phyloP scores from a whole-genome alignment of 1,140 invertebrate genomes.

The Plectrocnemia conspersa region DNA sequence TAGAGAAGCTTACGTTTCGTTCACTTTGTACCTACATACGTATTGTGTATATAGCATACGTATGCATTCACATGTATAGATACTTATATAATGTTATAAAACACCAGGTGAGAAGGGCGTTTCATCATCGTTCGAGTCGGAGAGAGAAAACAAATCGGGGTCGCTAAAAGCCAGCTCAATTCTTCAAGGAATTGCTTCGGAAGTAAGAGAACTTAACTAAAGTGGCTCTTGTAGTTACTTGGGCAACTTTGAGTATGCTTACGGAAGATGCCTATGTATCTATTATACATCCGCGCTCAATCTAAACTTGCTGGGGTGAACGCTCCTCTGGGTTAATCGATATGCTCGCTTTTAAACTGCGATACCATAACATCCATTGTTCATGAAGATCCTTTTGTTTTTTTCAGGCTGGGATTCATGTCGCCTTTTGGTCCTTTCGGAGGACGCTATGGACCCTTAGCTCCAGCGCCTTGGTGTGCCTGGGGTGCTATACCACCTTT shows the following conservation, averaged over 20 bases:
- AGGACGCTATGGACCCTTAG: slow-evolving; percentile 62
- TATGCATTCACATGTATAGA: background rate
- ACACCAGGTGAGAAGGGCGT: background rate
- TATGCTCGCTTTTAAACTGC: background rate
- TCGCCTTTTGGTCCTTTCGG: slow-evolving; percentile 69
- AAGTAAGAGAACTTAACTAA: slow-evolving; percentile 25
- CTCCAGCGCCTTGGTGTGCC: slow-evolving; percentile 58
- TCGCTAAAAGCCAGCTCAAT: slow-evolving; percentile 23
- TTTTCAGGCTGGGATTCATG: slow-evolving; percentile 73
- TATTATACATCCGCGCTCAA: background rate
- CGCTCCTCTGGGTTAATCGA: background rate
- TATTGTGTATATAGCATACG: background rate
- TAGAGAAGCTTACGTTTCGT: background rate
- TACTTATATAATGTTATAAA: background rate
- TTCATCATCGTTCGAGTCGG: background rate
- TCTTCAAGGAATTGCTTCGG: slow-evolving; percentile 27
- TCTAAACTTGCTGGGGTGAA: background rate
- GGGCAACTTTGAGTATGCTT: slow-evolving; percentile 6
- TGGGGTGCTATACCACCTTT: slow-evolving; percentile 49
- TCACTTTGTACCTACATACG: background rate
- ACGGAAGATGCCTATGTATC: background rate
- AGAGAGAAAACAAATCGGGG: slow-evolving; percentile 16
- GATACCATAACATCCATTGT: background rate
- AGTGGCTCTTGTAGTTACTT: slow-evolving; percentile 23
- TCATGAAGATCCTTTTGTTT: slow-evolving; percentile 11